Base-by-base conservation (phyloP, 1,140 invertebrate species). In the Hormaphis cornu region DNA sequence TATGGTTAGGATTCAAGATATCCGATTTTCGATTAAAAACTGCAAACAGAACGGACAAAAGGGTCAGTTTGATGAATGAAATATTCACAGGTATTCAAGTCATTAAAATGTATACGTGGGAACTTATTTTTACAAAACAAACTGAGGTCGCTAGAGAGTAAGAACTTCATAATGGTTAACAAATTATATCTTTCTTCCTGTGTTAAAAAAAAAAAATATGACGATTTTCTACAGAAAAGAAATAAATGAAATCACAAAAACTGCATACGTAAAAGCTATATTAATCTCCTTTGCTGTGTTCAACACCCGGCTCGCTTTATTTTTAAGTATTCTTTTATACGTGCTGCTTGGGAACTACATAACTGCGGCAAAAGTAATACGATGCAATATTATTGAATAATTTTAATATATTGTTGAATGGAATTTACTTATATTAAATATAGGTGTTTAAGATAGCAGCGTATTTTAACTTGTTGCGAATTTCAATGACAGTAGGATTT, bases 41-140 rank as follows among this genome's bases (percentile, higher is more conserved):
- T 20, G 87, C 90, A 0, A 71, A 81, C 7, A 82, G 84, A 72
- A 93, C 91, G 0, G 93, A 96, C 76, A 85, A 92, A 74, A 81
- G 93, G 71, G 86, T 95, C 0, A 81, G 86, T 54, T 77, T 93
- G 56, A 93, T 95, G 89, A 92, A 89, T 75, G 92, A 95, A 80
- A 90, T 96, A 18, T 86, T 95, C 18, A 95, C 26, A n/a, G n/a
- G n/a, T n/a, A n/a, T n/a, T n/a, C n/a, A n/a, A n/a, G n/a, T n/a
- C n/a, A n/a, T n/a, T n/a, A 96, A 95, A 81, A 93, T 95, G 90
- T 92, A 92, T 73, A 86, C 88, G 2, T 93, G 90, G 90, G 90
- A 93, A 76, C 84, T 84, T 73, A 84, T 87, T 0, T 93, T 92
- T 75, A 81, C 84, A 44, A 82, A 81, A 63, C 80, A 90, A 46